Evolutionary conservation across 2,113 vertebrate species (phyloP).

Genomic region (Microcebus griseorufus): DNA sequence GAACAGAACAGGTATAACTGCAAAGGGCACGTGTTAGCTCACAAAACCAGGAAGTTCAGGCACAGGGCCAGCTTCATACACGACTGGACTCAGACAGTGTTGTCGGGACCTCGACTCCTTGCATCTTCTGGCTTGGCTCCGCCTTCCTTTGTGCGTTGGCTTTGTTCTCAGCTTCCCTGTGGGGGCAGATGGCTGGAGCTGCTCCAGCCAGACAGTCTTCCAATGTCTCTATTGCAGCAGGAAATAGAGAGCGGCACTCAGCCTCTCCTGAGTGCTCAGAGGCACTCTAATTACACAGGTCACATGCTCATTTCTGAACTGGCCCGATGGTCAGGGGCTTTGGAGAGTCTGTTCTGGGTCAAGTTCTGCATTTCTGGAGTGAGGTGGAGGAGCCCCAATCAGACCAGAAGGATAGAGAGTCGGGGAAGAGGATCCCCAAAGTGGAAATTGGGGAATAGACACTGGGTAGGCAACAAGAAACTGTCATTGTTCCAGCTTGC

Average conservation of each 20-base stretch:
- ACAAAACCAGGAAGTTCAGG: not conserved
- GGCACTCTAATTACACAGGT: not conserved
- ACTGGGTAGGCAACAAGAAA: not conserved
- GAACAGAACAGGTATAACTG: not conserved
- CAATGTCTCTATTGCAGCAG: not conserved
- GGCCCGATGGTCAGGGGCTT: not conserved
- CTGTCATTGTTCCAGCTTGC: not conserved
- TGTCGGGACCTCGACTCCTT: not conserved
- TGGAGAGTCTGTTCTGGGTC: not conserved
- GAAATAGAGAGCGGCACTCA: not conserved
- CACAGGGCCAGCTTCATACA: not conserved
- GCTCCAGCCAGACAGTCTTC: not conserved
- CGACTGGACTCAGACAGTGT: not conserved
- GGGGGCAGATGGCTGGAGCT: not conserved
- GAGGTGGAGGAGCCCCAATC: not conserved
- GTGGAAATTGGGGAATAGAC: not conserved
- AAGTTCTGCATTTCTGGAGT: not conserved
- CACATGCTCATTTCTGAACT: not conserved
- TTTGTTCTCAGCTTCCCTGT: constrained; percentile 35
- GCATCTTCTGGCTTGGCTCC: not conserved
- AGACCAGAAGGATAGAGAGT: not conserved
- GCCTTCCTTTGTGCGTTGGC: constrained; percentile 3
- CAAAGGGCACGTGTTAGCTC: not conserved
- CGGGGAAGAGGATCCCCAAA: not conserved
- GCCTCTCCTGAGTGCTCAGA: constrained; percentile 20